phyloP scores from a whole-genome alignment of 2,797 vertebrate genomes.

The Sebastes reedi region DNA sequence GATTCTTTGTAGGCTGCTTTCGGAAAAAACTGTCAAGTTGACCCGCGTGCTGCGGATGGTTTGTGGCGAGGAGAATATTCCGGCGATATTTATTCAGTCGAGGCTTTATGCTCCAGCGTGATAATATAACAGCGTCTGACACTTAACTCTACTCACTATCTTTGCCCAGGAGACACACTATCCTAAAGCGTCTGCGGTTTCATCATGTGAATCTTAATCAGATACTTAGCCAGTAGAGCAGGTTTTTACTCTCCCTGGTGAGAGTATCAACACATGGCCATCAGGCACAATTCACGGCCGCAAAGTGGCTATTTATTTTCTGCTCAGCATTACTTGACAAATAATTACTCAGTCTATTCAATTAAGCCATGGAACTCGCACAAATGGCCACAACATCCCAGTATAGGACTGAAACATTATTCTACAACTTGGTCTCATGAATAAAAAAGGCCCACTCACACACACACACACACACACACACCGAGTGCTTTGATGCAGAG shows the following conservation, averaged over 20 bases:
- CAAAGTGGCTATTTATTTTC: slow-evolving; percentile 82
- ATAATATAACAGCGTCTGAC: slow-evolving; percentile 75
- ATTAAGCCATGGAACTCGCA: slow-evolving; percentile 68
- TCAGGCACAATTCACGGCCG: slow-evolving; percentile 78
- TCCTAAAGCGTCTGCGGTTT: slow-evolving; percentile 75
- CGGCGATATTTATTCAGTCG: slow-evolving; percentile 61
- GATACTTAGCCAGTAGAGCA: slow-evolving; percentile 78
- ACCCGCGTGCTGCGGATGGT: slow-evolving; percentile 42
- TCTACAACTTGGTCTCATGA: slow-evolving; percentile 60
- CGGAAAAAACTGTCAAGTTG: slow-evolving; percentile 43
- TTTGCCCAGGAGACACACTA: slow-evolving; percentile 77
- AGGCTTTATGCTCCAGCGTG: slow-evolving; percentile 61
- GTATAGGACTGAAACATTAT: slow-evolving; percentile 55
- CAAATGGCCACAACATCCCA: slow-evolving; percentile 61
- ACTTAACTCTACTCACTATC: slow-evolving; percentile 78
- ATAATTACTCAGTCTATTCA: slow-evolving; percentile 82
- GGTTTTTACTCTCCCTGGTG: slow-evolving; percentile 77
- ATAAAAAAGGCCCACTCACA: slow-evolving; percentile 21
- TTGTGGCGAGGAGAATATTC: slow-evolving; percentile 48
- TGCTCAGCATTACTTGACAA: slow-evolving; percentile 78
- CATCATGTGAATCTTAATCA: slow-evolving; percentile 82
- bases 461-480: neutral
- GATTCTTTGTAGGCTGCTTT: slow-evolving; percentile 35
- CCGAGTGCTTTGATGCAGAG: slow-evolving; percentile 53
- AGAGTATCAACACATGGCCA: slow-evolving; percentile 82